Base-by-base conservation (phyloP, 2,888 invertebrate species). In the Meiosimyza platycephala region DNA sequence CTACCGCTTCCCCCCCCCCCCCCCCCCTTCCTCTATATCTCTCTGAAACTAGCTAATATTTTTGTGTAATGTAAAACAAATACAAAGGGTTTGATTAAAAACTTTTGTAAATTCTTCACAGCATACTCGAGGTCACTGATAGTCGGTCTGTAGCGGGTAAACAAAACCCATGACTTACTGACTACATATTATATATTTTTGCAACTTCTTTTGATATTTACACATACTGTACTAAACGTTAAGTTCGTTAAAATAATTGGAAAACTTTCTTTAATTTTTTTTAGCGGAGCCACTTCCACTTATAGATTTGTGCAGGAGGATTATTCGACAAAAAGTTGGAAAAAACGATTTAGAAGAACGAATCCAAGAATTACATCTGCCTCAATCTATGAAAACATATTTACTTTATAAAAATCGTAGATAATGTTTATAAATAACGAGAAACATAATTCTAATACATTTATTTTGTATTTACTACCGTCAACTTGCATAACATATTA, bases 241-340 rank as follows among this genome's bases (percentile, higher is more conserved):
- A 50, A 12, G 9, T 2, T 16, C 9, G 22, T 63, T 1, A 33
- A 52, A 52, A 65, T 48, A 6, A 16, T 16, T 22, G 28, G 50
- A 7, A 22, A 50, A 68, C 5, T 71, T 73, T 72, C 71, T 76
- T n/a, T 72, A 72, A 68, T n/a, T 72, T 79, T 74, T 88, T 90
- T 52, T 90, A 99, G 98, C 99, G 82, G 98, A 98, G 90, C 99
- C 99, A 71, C 90, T 98, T 85, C 97, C 98, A 76, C 90, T 99
- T 85, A 97, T 97, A 95, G 98, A 99, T 90, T 92, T 99, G 80
- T 98, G 98, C 89, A 93, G 99, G 86, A 93, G 98, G 89, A 95
- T 96, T 85, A 98, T 99, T 88, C 92, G 99, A 79, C 95, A 97
- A 88, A 94, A 96, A 89, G 92, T 99, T 85, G 98, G 98, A 75